Percentiles rank a stretch among this genome's conserved stretches.
Evolutionary conservation across 2,797 vertebrate genomes (phyloP).

Genomic region (Pterois miles): DNA sequence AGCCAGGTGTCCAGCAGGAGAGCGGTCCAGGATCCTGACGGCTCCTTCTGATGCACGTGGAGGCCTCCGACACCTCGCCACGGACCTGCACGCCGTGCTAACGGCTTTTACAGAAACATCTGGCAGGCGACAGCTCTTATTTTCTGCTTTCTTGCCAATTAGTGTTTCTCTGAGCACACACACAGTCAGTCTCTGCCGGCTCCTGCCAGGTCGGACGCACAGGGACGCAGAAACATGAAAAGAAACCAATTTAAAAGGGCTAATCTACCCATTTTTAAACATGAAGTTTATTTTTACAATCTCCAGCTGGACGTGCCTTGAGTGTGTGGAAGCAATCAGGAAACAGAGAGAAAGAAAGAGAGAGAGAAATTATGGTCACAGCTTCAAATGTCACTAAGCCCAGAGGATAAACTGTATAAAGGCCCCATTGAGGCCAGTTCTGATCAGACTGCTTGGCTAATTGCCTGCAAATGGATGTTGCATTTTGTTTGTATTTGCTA

Average conservation of each 20-base stretch:
- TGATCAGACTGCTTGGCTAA: constrained; percentile 44
- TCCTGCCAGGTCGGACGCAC: constrained; percentile 63
- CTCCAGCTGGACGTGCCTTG: constrained; percentile 78
- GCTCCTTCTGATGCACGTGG: constrained; percentile 36
- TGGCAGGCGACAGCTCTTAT: constrained; percentile 70
- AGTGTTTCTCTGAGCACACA: constrained; percentile 52
- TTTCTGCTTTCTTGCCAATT: constrained; percentile 71
- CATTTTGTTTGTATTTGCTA: constrained; percentile 61
- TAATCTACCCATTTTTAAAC: constrained; percentile 81
- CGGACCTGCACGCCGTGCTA: constrained; percentile 42
- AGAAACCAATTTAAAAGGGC: constrained; percentile 77
- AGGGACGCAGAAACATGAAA: constrained; percentile 76
- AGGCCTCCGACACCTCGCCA: constrained; percentile 68
- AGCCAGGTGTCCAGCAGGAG: constrained; percentile 62
- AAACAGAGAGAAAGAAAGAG: constrained; percentile 29
- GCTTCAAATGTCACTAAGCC: constrained; percentile 59
- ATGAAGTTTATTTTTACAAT: constrained; percentile 84
- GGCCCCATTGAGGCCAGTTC: constrained; percentile 36
- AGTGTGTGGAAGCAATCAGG: constrained; percentile 81
- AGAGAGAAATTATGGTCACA: constrained; percentile 55
- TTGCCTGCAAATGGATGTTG: constrained; percentile 54
- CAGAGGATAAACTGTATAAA: constrained; percentile 61
- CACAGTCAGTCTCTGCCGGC: constrained; percentile 37
- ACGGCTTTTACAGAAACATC: constrained; percentile 76
- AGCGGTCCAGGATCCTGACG: constrained; percentile 40